Evolutionary conservation across 2,113 vertebrate genomes (phyloP), one percentile per base, ranked within the genome.

Genomic region (Mystacornis crossleyi): DNA sequence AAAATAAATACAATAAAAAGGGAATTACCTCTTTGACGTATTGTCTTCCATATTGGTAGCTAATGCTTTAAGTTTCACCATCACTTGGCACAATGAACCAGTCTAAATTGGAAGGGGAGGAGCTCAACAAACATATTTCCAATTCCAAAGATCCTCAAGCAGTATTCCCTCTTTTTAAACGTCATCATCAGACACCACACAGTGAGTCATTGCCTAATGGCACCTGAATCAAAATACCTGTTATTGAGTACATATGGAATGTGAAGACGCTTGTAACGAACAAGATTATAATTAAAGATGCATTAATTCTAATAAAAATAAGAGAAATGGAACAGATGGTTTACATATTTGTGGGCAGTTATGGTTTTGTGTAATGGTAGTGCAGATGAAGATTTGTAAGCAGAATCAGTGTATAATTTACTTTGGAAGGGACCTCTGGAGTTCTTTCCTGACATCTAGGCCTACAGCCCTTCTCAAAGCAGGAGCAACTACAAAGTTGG

Each of bases 231-330:
- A 86, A 91, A 94, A 86, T 60, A 92, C 71, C 47, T 85, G 51
- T 67, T 82, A 58, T 66, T 73, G 64, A 92, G 47, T 64, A 58
- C 71, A 65, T 33, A 36, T 72, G 90, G 85, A 89, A 96, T 84
- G 85, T 45, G 45, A 93, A 92, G 88, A 86, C 74, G 82, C 86
- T 93, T 58, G 65, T 92, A 92, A 96, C 23, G 8, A 92, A 29
- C 45, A 92, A 81, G 75, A 78, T 90, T 73, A 60, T 96, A 86
- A 96, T 95, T 96, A 94, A 80, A 88, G 71, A 66, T 88, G 74
- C 28, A 55, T 70, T 77, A 83, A 92, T 93, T 90, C 82, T 92
- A 90, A 83, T 79, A 96, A 89, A 96, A 96, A 86, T 83, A 67
- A 71, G 61, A 94, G 29, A 96, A 96, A 85, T 86, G 2, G 85